Evolutionary conservation across 2,113 vertebrate genomes (phyloP), one percentile per base, ranked within the genome.

Genomic region (Neolamprologus toae): DNA sequence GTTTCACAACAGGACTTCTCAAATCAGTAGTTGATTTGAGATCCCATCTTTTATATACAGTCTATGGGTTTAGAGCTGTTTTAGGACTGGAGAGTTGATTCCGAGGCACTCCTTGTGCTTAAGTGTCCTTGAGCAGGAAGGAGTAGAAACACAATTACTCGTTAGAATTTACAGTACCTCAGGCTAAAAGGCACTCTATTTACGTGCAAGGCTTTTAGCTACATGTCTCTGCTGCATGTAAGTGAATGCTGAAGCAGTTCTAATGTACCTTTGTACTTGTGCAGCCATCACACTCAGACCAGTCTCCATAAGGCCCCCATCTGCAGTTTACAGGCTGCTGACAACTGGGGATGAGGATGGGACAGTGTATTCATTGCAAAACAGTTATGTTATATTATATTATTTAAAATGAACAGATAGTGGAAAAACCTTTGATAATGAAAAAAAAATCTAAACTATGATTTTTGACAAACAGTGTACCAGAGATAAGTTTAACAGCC

Each of bases 281-380:
- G 91, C 98, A 99, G 76, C 97, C 97, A 9, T 97, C 97, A 66
- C 98, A 99, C 78, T 98, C 98, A 0, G 98, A 98, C 98, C 98
- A 99, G 9, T 95, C 93, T 40, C 96, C 97, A 81, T 96, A 98
- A 17, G 96, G 47, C 21, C 93, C 96, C 98, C 98, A 99, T 82
- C 66, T 95, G 89, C 98, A 99, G 85, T 97, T 94, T n/a, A 98
- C 55, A 3, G 93, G 96, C 81, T 66, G 90, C 80, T 94, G 88
- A 88, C 94, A 92, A 45, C 97, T 97, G 89, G 73, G 21, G 21
- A 73, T 73, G 66, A 81, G 35, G 4, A 31, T 79, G 9, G 7
- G 3, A 71, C 35, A 88, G 13, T 1, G 26, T 78, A 19, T 78
- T 78, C 10, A n/a, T 49, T 12, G 9, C 26, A 31, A 78, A 31